Percentiles rank a stretch among this genome's conserved stretches.
phyloP scores from a whole-genome alignment of 2,797 vertebrate species.

The Odontamblyopus lacepedii region DNA sequence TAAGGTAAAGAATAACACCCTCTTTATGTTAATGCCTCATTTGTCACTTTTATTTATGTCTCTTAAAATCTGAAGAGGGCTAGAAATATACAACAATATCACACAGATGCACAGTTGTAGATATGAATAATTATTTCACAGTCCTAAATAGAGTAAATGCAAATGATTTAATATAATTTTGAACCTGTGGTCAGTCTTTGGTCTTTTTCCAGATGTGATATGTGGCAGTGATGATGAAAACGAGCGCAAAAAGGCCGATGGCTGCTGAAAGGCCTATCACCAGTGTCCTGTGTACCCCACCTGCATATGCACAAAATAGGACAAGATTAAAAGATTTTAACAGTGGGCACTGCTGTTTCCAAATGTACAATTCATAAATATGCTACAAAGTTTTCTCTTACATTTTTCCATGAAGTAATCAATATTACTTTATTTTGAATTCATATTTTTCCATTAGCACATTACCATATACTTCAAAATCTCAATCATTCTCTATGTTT shows the following conservation, averaged over 20 bases:
- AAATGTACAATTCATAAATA: not conserved
- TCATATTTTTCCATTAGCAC: not conserved
- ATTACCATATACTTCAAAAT: too few relatives aligned
- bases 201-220: conserved; percentile 29
- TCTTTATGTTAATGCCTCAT: not conserved
- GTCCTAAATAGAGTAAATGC: not conserved
- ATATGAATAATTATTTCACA: not conserved
- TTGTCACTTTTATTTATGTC: not conserved
- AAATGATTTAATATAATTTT: not conserved
- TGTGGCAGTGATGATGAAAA: conserved; percentile 27
- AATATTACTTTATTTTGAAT: not conserved
- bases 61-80: not conserved
- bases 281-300: conserved; percentile 2
- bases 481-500: too few relatives aligned
- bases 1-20: too few relatives aligned
- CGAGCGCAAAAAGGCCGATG: conserved; percentile 51
- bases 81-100: not conserved
- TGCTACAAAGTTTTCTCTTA: not conserved
- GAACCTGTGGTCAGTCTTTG: not conserved
- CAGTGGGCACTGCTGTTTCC: not conserved
- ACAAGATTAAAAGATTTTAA: not conserved
- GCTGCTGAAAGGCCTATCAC: conserved; percentile 44
- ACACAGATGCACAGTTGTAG: not conserved
- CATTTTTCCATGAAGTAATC: not conserved
- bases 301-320: conserved; percentile 9